Conservation (phyloP, 2,113 vertebrate genomes). For the Cavia porcellus region DNA sequence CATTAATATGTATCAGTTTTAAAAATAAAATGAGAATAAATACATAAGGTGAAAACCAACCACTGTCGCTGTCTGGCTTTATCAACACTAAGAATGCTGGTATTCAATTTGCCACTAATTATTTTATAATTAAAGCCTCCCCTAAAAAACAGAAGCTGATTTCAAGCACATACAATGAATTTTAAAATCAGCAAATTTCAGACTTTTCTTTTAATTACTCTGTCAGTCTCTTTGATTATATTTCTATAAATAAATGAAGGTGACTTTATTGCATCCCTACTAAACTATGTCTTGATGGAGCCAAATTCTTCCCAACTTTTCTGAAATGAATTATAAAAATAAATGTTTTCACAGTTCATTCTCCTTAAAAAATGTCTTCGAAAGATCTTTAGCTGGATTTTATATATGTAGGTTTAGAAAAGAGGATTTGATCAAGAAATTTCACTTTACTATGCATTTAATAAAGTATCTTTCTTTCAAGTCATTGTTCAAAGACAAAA, state of each 20-base stretch:
- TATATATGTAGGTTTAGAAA: conserved; percentile 52
- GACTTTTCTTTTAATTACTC: not conserved
- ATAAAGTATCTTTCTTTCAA: conserved; percentile 76
- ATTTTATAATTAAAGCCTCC: not conserved
- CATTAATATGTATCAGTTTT: not conserved
- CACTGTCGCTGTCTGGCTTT: not conserved
- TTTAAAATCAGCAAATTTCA: conserved; percentile 57
- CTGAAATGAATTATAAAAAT: conserved; percentile 55
- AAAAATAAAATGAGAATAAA: not conserved
- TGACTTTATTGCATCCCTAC: not conserved
- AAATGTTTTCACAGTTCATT: conserved; percentile 32
- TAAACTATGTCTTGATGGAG: not conserved
- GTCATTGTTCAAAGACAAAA: conserved; percentile 78
- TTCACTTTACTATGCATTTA: conserved; percentile 71
- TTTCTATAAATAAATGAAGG: conserved; percentile 66
- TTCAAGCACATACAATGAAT: not conserved
- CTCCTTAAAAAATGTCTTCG: conserved; percentile 57
- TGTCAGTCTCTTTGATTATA: not conserved
- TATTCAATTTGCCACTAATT: conserved; percentile 40
- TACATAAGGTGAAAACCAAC: not conserved
- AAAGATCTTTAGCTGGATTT: conserved; percentile 67
- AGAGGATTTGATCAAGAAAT: conserved; percentile 64
- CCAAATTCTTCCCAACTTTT: conserved; percentile 48
- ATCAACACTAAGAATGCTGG: not conserved
- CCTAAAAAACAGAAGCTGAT: not conserved